Evolutionary conservation across 2,797 vertebrate genomes (phyloP), one percentile per base, ranked within the genome.

Genomic region (Hirundo rustica): DNA sequence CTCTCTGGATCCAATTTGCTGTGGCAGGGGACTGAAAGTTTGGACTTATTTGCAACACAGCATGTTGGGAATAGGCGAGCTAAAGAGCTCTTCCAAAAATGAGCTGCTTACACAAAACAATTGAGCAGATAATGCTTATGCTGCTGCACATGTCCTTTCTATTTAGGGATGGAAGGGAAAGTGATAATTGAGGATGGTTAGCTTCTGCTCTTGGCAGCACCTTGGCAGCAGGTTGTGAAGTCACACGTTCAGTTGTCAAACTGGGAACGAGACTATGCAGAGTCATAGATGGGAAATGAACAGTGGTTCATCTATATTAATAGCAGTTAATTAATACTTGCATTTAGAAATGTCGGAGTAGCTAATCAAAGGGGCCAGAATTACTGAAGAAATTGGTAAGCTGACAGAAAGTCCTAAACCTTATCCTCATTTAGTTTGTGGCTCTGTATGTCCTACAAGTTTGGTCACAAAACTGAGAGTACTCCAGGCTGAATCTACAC

Each of bases 131-230:
- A 80, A 81, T 44, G n/a, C 27, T 61, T 71, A 47, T 62, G 51
- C 60, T 89, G 66, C 70, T 92, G 76, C 82, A 80, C 26, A 26
- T 76, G 55, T 83, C 62, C n/a, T 79, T 88, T 96, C 91, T 91
- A 91, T 96, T 96, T 96, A 85, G 94, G 87, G 92, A 67, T 92
- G 88, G 87, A 95, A 85, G 77, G 21, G 48, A 65, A 95, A 96
- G 72, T 88, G 86, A 62, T 95, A 95, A 90, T 34, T 65, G 88
- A 71, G 54, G 51, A 42, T 47, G 13, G 93, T 92, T 87, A 83
- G 26, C 45, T 76, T 80, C 76, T 83, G 65, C 19, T 60, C 54
- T 81, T 88, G 87, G 90, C 44, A 85, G 36, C 66, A 85, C 80
- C 65, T 93, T 95, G 92, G 88, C 36, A 42, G 78, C 8, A 5